Evolutionary conservation across 2,888 invertebrate species (phyloP).

Genomic region (Epistrophella euchroma): DNA sequence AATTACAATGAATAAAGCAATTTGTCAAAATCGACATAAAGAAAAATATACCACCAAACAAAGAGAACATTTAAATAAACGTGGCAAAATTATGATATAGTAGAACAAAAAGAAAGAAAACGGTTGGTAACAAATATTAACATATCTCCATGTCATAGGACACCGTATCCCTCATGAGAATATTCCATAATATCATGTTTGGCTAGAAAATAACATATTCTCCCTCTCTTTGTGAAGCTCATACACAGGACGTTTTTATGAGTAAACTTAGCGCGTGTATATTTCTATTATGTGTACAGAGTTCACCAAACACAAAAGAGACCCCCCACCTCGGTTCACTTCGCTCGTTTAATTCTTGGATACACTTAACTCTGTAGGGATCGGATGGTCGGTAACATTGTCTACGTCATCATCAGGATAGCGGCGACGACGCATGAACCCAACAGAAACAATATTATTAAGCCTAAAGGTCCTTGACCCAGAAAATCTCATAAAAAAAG

Average conservation of each 20-base stretch:
- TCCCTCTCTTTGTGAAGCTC: constrained; percentile 3
- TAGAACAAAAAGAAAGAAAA: constrained; percentile 8
- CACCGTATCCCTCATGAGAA: constrained; percentile 46
- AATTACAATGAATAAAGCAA: constrained; percentile 52
- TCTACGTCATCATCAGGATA: constrained; percentile 47
- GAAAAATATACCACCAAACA: constrained; percentile 24
- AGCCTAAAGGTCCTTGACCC: constrained; percentile 70
- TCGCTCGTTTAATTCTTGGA: constrained; percentile 40
- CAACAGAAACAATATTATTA: constrained; percentile 21
- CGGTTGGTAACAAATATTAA: constrained; percentile 66
- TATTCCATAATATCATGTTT: constrained; percentile 50
- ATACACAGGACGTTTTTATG: not conserved
- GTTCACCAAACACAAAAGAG: not conserved
- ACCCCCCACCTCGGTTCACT: not conserved
- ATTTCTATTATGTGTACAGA: not conserved
- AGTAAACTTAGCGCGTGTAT: constrained; percentile 9
- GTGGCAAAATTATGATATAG: not conserved
- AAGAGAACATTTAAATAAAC: constrained; percentile 66
- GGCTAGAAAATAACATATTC: constrained; percentile 57
- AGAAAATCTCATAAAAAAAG: constrained; percentile 47
- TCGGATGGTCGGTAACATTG: constrained; percentile 43
- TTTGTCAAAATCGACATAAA: constrained; percentile 17
- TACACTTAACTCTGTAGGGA: constrained; percentile 27
- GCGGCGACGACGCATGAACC: constrained; percentile 51
- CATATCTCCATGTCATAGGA: constrained; percentile 53